Conservation (phyloP, 2,113 vertebrate species). For the Collichthys lucidus region DNA sequence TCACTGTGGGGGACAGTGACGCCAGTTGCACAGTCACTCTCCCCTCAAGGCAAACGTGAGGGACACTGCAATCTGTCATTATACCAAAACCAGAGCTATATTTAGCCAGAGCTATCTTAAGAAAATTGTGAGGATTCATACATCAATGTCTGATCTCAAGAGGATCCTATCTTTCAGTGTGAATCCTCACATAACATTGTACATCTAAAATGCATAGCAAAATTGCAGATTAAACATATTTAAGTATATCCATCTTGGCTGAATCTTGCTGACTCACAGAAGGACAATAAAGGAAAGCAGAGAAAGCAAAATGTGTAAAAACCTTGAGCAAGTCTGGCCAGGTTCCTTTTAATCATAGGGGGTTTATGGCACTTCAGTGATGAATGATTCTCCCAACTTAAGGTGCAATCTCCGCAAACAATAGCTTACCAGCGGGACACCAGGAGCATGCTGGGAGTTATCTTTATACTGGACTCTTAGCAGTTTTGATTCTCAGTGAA, state of each 20-base stretch:
- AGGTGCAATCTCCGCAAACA: constrained; percentile 64
- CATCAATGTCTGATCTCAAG: constrained; percentile 53
- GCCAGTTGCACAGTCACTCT: constrained; percentile 70
- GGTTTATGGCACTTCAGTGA: constrained; percentile 41
- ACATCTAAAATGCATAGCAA: neutral
- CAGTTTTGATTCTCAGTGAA: neutral
- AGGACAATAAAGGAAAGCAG: neutral
- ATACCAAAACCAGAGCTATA: constrained; percentile 73
- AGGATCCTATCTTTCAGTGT: constrained; percentile 17
- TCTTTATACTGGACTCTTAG: constrained; percentile 1
- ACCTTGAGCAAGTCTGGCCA: constrained; percentile 41
- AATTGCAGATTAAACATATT: constrained; percentile 38
- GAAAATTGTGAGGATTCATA: constrained; percentile 58
- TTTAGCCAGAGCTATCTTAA: constrained; percentile 71
- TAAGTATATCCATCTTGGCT: constrained; percentile 7
- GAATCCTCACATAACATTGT: neutral
- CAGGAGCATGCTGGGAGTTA: constrained; percentile 37
- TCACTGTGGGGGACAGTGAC: constrained; percentile 73
- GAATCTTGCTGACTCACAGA: constrained; percentile 41
- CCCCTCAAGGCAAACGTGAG: constrained; percentile 65
- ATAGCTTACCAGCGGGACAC: constrained; percentile 24
- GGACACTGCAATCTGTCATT: constrained; percentile 78
- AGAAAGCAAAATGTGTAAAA: constrained; percentile 51
- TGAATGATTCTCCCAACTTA: constrained; percentile 47
- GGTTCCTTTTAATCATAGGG: constrained; percentile 54